Evolutionary conservation across 2,113 vertebrate species (phyloP).

Genomic region (Melanerpes formicivorus): DNA sequence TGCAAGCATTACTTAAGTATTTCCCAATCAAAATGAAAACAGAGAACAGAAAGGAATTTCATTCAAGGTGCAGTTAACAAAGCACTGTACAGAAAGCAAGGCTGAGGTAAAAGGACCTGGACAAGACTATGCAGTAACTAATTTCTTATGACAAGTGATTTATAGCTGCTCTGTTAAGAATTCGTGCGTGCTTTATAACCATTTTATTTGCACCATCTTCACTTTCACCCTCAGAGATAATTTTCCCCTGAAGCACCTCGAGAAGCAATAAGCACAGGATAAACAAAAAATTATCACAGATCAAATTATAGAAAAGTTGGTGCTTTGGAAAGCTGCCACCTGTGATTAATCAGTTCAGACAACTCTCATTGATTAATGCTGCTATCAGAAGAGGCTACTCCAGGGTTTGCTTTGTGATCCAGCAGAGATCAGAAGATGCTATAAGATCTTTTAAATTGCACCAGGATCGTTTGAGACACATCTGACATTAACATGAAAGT

Average conservation of each 20-base stretch:
- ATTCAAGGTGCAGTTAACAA: neutral
- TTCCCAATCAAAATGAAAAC: neutral
- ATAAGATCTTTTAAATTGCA: neutral
- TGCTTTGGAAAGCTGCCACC: neutral
- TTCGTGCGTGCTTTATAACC: neutral
- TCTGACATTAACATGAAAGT: neutral
- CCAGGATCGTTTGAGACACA: neutral
- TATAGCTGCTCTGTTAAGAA: neutral
- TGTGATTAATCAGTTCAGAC: neutral
- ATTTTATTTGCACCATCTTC: neutral
- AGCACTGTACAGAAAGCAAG: neutral
- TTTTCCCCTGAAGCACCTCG: neutral
- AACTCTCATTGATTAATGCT: neutral
- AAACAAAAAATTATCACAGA: neutral
- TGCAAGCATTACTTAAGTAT: neutral
- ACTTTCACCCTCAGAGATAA: neutral
- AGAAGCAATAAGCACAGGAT: neutral
- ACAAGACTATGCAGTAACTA: neutral
- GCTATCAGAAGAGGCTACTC: neutral
- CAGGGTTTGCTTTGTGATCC: neutral
- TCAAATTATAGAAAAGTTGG: conserved; percentile 8
- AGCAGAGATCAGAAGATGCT: conserved; percentile 16
- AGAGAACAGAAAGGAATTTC: neutral
- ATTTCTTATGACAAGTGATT: neutral
- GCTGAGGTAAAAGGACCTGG: neutral